phyloP scores from a whole-genome alignment of 1,140 invertebrate species.

The Metopolophium dirhodum region DNA sequence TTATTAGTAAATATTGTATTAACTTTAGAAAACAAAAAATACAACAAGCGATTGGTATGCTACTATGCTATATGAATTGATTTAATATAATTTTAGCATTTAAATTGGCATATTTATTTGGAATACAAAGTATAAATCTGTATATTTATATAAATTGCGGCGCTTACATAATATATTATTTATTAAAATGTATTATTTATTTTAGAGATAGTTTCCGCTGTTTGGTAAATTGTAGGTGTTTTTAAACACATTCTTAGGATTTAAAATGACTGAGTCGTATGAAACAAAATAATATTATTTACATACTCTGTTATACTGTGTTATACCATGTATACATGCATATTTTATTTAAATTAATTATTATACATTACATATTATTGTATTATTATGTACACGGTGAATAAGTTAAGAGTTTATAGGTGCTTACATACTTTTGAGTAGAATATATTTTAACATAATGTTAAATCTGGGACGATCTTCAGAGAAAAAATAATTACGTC shows the following conservation, averaged over 20 bases:
- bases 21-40: not conserved
- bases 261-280: no score
- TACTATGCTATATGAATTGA: no score
- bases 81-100: not conserved
- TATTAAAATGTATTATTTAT: not conserved
- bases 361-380: not conserved
- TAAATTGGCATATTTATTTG: not conserved
- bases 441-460: not conserved
- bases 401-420: not conserved
- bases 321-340: not conserved
- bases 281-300: not conserved
- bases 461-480: not conserved
- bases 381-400: not conserved
- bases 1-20: not conserved
- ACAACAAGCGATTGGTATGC: not conserved
- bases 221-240: not conserved
- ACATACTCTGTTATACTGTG: not conserved
- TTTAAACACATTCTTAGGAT: no score
- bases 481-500: not conserved
- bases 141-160: not conserved
- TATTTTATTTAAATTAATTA: not conserved
- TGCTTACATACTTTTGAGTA: not conserved
- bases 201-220: no score
- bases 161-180: not conserved
- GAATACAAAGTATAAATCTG: not conserved